A percentile compares a stretch with the other conserved stretches of the same genome.
These are phyloP conservation scores for Agrypnia vestita DNA, from an alignment of 1,140 invertebrate species.

Conservation along the genomic window DNA sequence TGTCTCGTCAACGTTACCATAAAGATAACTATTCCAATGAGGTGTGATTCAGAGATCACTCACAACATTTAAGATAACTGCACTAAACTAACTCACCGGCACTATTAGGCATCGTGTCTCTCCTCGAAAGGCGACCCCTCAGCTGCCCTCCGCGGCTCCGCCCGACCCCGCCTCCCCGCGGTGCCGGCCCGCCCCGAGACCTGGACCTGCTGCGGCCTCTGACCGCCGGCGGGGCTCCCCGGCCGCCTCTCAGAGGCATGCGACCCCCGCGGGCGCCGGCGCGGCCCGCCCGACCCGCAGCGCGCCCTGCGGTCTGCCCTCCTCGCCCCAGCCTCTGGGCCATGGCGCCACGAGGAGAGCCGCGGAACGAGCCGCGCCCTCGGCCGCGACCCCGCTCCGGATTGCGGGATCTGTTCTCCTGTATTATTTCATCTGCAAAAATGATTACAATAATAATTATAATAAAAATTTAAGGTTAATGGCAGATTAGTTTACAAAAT, in stretches of 20 bases:
- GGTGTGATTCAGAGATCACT: no score
- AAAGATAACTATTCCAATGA: no score
- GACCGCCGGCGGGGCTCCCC: background rate
- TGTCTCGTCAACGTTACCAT: no score
- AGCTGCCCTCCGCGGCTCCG: background rate
- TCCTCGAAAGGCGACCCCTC: conserved; percentile 35
- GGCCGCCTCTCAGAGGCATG: background rate
- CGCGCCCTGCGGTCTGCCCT: background rate
- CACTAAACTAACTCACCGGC: background rate
- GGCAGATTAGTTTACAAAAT: no score
- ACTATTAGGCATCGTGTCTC: conserved; percentile 40
- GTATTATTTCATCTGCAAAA: conserved; percentile 47
- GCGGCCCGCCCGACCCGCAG: conserved; percentile 6
- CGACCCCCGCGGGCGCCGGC: no score
- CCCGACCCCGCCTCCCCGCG: conserved; percentile 3
- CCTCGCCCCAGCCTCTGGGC: conserved; percentile 12
- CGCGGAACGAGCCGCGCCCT: background rate
- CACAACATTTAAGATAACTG: no score
- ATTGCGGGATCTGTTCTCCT: conserved; percentile 14
- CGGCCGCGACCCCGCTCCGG: conserved; percentile 5
- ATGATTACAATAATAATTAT: no score
- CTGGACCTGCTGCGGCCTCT: conserved; percentile 21
- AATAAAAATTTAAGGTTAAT: no score
- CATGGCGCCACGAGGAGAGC: background rate
- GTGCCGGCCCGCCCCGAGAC: background rate